Percentiles rank a stretch among this genome's conserved stretches.
Evolutionary conservation across 2,888 invertebrate genomes (phyloP).

Genomic region (Sarcophaga rosellei): DNA sequence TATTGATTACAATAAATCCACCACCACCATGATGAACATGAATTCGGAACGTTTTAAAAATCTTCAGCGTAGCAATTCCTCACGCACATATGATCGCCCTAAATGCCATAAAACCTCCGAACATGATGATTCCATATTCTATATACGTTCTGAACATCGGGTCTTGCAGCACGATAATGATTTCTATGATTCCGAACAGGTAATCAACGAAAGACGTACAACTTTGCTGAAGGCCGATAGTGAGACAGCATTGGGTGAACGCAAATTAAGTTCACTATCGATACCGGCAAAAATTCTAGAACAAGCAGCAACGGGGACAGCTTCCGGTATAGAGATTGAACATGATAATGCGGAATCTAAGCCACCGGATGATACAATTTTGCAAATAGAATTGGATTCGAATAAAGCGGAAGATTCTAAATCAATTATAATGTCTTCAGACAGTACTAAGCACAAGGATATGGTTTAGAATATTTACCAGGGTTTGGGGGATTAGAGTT

Average conservation of each 20-base stretch:
- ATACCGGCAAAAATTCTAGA: slow-evolving; percentile 66
- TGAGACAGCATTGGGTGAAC: slow-evolving; percentile 76
- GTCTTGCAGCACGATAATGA: slow-evolving; percentile 72
- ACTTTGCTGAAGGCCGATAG: slow-evolving; percentile 80
- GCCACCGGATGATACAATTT: slow-evolving; percentile 31
- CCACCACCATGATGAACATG: not conserved
- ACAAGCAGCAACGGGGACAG: slow-evolving; percentile 29
- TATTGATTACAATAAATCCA: slow-evolving; percentile 45
- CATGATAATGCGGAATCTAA: slow-evolving; percentile 6
- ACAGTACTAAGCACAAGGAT: not conserved
- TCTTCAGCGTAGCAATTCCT: slow-evolving; percentile 78
- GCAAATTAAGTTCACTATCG: slow-evolving; percentile 73
- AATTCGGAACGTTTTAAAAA: slow-evolving; percentile 60
- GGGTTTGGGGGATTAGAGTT: not conserved
- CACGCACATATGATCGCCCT: slow-evolving; percentile 79
- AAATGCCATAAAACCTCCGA: slow-evolving; percentile 76
- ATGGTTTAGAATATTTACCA: not conserved
- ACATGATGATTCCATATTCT: slow-evolving; percentile 79
- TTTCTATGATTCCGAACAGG: slow-evolving; percentile 79
- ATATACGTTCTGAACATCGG: slow-evolving; percentile 73
- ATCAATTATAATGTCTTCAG: not conserved
- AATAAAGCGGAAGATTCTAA: not conserved
- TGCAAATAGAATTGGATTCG: slow-evolving; percentile 55
- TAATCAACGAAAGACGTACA: slow-evolving; percentile 80
- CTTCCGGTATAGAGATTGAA: not conserved